Conservation (phyloP, 2,888 invertebrate genomes). For the Hermaeophaga mercurialis region DNA sequence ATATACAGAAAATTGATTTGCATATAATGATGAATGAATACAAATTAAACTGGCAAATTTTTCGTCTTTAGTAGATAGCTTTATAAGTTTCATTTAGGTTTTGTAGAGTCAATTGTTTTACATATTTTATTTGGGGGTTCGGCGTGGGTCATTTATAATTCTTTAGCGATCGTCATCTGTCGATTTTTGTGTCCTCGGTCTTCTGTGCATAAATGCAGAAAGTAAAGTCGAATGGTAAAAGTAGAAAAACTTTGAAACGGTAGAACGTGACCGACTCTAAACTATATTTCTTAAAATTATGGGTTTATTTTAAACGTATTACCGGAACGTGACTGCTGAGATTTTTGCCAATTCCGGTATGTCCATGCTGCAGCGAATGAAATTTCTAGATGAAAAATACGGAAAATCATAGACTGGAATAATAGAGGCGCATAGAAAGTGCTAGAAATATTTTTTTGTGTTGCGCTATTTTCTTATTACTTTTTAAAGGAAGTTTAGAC, state of each 20-base stretch:
- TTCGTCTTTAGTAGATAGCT: too few relatives aligned
- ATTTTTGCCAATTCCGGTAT: constrained; percentile 14
- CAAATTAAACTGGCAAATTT: too few relatives aligned
- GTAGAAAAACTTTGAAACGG: constrained; percentile 2
- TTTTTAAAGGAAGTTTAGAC: background rate
- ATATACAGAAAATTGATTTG: too few relatives aligned
- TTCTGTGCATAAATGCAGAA: constrained; percentile 3
- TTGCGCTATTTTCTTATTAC: too few relatives aligned
- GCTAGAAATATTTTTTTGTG: background rate
- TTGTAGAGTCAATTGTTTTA: too few relatives aligned
- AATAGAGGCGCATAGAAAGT: background rate
- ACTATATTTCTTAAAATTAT: constrained; percentile 25
- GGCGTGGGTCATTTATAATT: background rate
- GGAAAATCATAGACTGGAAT: background rate
- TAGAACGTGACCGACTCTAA: constrained; percentile 24
- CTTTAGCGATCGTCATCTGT: constrained; percentile 4
- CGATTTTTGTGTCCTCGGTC: constrained; percentile 4
- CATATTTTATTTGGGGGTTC: too few relatives aligned
- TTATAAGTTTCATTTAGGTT: too few relatives aligned
- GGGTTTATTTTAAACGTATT: constrained; percentile 21
- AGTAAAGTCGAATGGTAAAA: constrained; percentile 14
- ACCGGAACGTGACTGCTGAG: constrained; percentile 23
- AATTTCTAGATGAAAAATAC: constrained; percentile 8
- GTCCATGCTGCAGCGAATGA: constrained; percentile 11
- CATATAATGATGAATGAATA: too few relatives aligned